Conservation (phyloP, 2,888 invertebrate genomes). For the Sphaerophoria taeniata region DNA sequence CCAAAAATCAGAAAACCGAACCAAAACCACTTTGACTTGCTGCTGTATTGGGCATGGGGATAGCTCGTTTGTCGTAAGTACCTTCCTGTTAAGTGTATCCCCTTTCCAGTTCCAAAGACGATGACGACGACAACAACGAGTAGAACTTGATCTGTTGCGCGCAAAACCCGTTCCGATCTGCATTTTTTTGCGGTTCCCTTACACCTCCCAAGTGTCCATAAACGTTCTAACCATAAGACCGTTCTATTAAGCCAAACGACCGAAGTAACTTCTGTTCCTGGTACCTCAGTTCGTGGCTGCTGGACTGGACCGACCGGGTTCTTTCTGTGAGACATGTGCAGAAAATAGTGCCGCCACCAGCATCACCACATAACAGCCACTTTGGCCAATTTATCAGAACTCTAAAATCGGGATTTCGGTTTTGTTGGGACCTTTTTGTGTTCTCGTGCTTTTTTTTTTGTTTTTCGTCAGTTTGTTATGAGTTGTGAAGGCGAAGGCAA, state of each 20-base stretch:
- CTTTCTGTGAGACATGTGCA: constrained; percentile 67
- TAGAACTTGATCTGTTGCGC: constrained; percentile 67
- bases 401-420: constrained; percentile 57
- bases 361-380: constrained; percentile 49
- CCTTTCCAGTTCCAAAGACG: background rate
- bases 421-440: constrained; percentile 29
- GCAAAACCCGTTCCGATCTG: constrained; percentile 70
- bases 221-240: constrained; percentile 56
- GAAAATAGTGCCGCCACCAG: constrained; percentile 37
- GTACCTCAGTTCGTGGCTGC: background rate
- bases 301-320: constrained; percentile 32
- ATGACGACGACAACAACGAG: constrained; percentile 15
- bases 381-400: constrained; percentile 71
- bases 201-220: constrained; percentile 32
- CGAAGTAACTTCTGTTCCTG: constrained; percentile 66
- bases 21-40: constrained; percentile 66
- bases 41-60: background rate
- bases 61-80: constrained; percentile 7
- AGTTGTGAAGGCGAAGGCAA: background rate
- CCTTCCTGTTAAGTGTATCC: background rate
- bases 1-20: constrained; percentile 20
- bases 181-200: constrained; percentile 67
- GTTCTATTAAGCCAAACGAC: constrained; percentile 71
- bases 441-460: constrained; percentile 5
- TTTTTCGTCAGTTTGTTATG: constrained; percentile 8